These are phyloP conservation scores for Melanargia galathea DNA, from an alignment of 2,888 invertebrate species.

Conservation along the genomic window DNA sequence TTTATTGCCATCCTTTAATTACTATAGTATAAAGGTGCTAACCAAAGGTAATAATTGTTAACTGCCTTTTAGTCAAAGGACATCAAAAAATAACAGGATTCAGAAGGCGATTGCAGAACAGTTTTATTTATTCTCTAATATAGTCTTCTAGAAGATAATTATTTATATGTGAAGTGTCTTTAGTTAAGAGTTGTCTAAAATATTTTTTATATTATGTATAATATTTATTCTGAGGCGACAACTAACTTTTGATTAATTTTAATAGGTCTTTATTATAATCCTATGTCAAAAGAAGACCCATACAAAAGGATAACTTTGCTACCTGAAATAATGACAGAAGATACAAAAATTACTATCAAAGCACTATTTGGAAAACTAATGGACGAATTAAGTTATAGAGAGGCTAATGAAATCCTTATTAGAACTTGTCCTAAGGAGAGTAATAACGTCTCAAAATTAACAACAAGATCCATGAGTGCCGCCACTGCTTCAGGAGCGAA, in stretches of 20 bases:
- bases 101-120: too few species aligned
- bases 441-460: conserved; percentile 67
- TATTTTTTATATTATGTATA: neutral
- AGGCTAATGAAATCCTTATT: conserved; percentile 91
- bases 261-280: conserved; percentile 77
- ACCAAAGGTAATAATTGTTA: too few species aligned
- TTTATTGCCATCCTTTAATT: too few species aligned
- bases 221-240: neutral
- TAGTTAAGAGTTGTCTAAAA: too few species aligned
- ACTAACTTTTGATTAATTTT: conserved; percentile 7
- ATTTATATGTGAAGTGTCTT: too few species aligned
- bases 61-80: too few species aligned
- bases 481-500: conserved; percentile 63
- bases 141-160: too few species aligned
- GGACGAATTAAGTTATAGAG: conserved; percentile 87
- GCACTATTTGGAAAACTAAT: conserved; percentile 84
- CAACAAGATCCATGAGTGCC: conserved; percentile 66
- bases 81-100: too few species aligned
- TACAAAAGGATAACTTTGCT: conserved; percentile 89
- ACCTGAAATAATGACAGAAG: conserved; percentile 86
- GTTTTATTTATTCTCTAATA: too few species aligned
- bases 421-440: conserved; percentile 86
- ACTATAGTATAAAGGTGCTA: too few species aligned
- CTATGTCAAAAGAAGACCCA: conserved; percentile 84
- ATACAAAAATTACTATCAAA: conserved; percentile 85